Base-by-base conservation (phyloP, 2,888 invertebrate species). In the Timema podura region DNA sequence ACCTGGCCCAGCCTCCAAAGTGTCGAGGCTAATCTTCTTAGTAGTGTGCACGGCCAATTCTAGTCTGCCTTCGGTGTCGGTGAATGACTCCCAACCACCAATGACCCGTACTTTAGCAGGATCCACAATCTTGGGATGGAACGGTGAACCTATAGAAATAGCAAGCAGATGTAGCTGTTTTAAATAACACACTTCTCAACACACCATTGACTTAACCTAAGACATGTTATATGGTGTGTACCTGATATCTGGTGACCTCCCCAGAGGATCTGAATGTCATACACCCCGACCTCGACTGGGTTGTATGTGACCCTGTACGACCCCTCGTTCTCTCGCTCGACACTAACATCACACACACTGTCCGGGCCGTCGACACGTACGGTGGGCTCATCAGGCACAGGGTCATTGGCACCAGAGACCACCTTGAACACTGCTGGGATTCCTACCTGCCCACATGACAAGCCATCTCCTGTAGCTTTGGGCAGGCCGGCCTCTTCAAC, bases 281-380 rank as follows among this genome's bases (percentile, higher is more conserved):
- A 97, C 57, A 91, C 86, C 0, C 98, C 98, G n/a, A 95, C 92
- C 77, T 94, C 93, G 0, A 91, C 87, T 0, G 98, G 96, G 1
- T 91, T 89, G 81, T 96, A 98, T 0, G 93, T 91, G 65, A 96
- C 93, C 73, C 91, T 89, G 88, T 93, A 96, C 75, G 93, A 91
- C 0, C 93, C 91, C 30, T 76, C 75, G 80, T 74, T 84, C 80
- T 72, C 74, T 15, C 16, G 48, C 72, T 82, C 82, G 11, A 84
- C 76, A 80, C 83, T 78, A 80, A 84, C 78, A 78, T 86, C 80
- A 73, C 87, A 80, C 82, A 81, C 84, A 68, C 86, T 86, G 75
- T 88, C 87, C 3, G 88, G 88, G 5, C 88, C 88, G 73, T 87
- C 84, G 44, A 85, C 83, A 76, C 83, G 79, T 79, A 78, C 84